Evolutionary conservation across 2,888 invertebrate species (phyloP).

Genomic region (Machimus atricapillus): DNA sequence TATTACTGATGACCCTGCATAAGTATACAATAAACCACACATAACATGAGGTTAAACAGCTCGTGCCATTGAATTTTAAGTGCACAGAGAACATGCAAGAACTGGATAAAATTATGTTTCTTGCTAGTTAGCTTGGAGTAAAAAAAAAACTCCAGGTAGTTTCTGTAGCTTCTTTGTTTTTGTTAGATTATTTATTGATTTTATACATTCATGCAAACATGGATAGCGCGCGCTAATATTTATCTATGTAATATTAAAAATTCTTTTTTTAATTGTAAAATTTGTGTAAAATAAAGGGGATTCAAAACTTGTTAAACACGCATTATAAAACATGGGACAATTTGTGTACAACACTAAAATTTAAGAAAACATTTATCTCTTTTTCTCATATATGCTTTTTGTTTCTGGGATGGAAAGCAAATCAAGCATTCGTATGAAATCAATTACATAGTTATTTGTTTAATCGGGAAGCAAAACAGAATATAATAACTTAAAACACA

Average conservation of each 20-base stretch:
- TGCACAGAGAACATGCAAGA: slow-evolving; percentile 42
- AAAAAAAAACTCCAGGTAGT: neutral
- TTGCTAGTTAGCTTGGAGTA: neutral
- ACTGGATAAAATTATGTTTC: slow-evolving; percentile 34
- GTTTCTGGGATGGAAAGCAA: slow-evolving; percentile 11
- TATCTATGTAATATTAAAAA: slow-evolving; percentile 4
- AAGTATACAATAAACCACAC: slow-evolving; percentile 17
- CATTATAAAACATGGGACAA: neutral
- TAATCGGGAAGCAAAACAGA: neutral
- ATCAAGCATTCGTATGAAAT: neutral
- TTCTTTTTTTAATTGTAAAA: neutral
- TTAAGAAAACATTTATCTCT: neutral
- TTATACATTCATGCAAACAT: slow-evolving; percentile 40
- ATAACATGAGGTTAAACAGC: slow-evolving; percentile 32
- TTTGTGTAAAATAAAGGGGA: neutral
- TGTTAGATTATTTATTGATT: neutral
- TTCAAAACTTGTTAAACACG: neutral
- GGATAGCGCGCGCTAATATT: slow-evolving; percentile 33
- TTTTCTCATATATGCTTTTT: neutral
- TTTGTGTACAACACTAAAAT: neutral
- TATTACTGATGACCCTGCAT: neutral
- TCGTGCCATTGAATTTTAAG: slow-evolving; percentile 39
- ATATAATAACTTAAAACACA: neutral
- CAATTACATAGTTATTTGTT: neutral
- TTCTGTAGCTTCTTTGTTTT: neutral